Conservation (phyloP, 2,888 invertebrate species). For the Brachyptera risi region DNA sequence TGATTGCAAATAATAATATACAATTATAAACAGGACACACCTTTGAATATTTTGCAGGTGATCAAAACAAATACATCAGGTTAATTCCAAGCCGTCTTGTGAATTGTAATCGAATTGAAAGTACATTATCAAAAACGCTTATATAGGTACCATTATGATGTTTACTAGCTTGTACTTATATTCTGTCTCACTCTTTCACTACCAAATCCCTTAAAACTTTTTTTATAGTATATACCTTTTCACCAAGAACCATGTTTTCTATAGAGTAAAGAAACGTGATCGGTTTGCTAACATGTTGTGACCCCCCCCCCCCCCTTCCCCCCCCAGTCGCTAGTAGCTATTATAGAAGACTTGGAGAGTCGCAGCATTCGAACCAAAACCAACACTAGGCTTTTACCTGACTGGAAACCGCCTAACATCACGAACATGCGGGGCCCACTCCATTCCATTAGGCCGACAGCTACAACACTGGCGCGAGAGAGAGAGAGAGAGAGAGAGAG, state of each 20-base stretch:
- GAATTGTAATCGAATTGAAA: conserved; percentile 4
- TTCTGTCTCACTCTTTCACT: conserved; percentile 11
- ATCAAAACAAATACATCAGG: too few relatives aligned
- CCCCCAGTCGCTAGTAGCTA: conserved; percentile 20
- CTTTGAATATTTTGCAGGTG: conserved; percentile 5
- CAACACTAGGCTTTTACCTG: conserved; percentile 15
- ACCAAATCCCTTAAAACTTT: conserved; percentile 17
- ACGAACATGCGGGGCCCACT: conserved; percentile 9
- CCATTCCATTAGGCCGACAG: conserved; percentile 8
- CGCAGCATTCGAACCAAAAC: conserved; percentile 11
- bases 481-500: too few relatives aligned
- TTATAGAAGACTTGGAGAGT: conserved; percentile 19
- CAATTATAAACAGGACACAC: neutral
- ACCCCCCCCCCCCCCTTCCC: conserved; percentile 21
- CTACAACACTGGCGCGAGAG: too few relatives aligned
- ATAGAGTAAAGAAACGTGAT: conserved; percentile 23
- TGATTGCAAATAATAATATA: too few relatives aligned
- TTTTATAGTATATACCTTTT: conserved; percentile 20
- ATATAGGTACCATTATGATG: conserved; percentile 6
- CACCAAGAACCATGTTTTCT: conserved; percentile 25
- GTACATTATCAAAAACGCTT: neutral
- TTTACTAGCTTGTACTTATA: conserved; percentile 10
- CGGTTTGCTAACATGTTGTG: conserved; percentile 22
- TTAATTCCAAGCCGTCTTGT: too few relatives aligned
- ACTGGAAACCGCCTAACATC: conserved; percentile 14